Conservation (phyloP, 2,113 vertebrate genomes). For the Myotis brandtii region DNA sequence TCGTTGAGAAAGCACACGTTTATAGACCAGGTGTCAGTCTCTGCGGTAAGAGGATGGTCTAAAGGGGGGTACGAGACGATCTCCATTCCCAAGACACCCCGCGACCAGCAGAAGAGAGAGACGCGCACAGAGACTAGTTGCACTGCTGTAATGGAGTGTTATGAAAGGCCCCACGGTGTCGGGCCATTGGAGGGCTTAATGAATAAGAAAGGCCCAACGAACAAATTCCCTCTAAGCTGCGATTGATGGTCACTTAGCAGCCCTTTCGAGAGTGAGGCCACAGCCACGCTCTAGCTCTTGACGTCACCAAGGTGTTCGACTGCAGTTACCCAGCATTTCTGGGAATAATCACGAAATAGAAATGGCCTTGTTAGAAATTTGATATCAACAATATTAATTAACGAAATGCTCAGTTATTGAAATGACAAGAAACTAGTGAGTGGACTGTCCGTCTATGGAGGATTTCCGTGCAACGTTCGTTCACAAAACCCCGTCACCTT, state of each 20-base stretch:
- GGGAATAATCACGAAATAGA: slow-evolving; percentile 24
- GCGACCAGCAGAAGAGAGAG: background rate
- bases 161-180: background rate
- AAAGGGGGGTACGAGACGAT: background rate
- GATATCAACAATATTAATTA: slow-evolving; percentile 9
- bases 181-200: background rate
- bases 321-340: background rate
- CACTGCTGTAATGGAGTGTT: background rate
- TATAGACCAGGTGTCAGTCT: background rate
- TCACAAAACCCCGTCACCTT: background rate
- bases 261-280: background rate
- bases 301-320: background rate
- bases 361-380: slow-evolving; percentile 45
- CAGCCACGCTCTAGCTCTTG: background rate
- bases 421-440: background rate
- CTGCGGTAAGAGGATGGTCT: background rate
- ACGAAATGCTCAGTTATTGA: background rate
- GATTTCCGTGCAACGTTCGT: background rate
- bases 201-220: background rate
- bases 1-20: background rate
- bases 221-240: background rate
- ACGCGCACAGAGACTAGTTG: background rate
- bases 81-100: background rate
- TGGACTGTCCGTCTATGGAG: background rate
- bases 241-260: background rate